Evolutionary conservation across 1,140 invertebrate genomes (phyloP), one percentile per base, ranked within the genome.

Genomic region (Leguminivora glycinivorella): DNA sequence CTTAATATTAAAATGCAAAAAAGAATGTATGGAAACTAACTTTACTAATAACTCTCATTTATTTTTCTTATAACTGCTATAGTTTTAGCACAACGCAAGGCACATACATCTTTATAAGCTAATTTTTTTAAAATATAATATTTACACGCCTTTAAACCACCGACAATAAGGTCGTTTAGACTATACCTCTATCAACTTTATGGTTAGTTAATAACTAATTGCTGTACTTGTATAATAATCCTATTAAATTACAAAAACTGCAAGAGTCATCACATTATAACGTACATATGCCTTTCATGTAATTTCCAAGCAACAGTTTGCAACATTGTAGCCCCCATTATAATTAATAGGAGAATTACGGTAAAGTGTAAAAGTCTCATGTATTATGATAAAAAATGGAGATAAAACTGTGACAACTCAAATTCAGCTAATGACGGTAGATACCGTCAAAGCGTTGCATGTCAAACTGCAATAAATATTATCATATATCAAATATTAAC

Each of bases 361-460:
- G 7, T 29, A 29, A 26, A 63, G 58, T 31, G 26, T 29, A 63
- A 60, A 60, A 34, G 26, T 31, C 9, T 14, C n/a, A 34, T 63
- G 14, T 63, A 9, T 26, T 14, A 60, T 26, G 14, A 63, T 17
- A 63, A 63, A 63, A 29, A 63, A 63, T 34, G 26, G 9, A 31
- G 58, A 63, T 63, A 63, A 63, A 52, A 63, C n/a, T 63, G 58
- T 73, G 76, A 72, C 76, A 78, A 74, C 69, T 77, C 70, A 71
- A 73, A 78, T 72, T 75, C 72, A 31, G 73, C 69, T 76, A 77
- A 79, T 75, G 74, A 75, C 67, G 63, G 70, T 69, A 71, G 69
- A 70, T 72, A 74, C 63, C 76, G 76, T 78, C 77, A 78, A 73
- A 73, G 29, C 52, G 67, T 83, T 70, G 79, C 81, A 78, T 83